phyloP scores from a whole-genome alignment of 2,797 vertebrate species.

The Pelobates cultripes region DNA sequence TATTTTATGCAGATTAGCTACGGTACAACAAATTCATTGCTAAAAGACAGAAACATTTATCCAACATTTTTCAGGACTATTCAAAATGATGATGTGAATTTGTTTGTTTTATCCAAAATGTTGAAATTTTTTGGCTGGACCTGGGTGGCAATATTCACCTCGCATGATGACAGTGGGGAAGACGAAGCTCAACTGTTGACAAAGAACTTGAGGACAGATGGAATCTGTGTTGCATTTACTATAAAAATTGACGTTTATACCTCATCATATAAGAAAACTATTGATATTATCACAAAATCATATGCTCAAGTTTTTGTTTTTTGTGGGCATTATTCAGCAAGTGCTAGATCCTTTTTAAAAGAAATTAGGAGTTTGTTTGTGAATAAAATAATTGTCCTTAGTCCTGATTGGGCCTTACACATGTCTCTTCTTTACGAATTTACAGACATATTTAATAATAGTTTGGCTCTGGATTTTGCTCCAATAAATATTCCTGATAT shows the following conservation, averaged over 20 bases:
- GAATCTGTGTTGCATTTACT: too few species aligned
- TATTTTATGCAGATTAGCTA: too few species aligned
- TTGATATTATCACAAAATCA: neutral
- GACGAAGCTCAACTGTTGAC: neutral
- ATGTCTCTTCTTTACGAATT: too few species aligned
- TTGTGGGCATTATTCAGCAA: neutral
- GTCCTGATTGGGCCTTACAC: neutral
- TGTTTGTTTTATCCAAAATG: neutral
- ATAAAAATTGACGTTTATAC: neutral
- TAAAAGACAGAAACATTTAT: neutral
- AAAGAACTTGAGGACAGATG: too few species aligned
- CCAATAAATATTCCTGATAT: too few species aligned
- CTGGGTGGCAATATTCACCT: neutral
- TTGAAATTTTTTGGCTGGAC: too few species aligned
- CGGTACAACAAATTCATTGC: too few species aligned
- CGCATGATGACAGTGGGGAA: neutral
- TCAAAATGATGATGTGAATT: neutral
- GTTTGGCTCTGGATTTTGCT: too few species aligned
- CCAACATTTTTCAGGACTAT: slow-evolving; percentile 1
- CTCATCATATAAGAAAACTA: too few species aligned
- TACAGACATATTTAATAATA: too few species aligned
- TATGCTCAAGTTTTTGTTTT: neutral
- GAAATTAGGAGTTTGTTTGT: neutral
- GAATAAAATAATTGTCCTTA: neutral
- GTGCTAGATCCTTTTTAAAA: neutral